Evolutionary conservation across 2,797 vertebrate species (phyloP), one percentile per base, ranked within the genome.

Genomic region (Phylloscopus collybita): DNA sequence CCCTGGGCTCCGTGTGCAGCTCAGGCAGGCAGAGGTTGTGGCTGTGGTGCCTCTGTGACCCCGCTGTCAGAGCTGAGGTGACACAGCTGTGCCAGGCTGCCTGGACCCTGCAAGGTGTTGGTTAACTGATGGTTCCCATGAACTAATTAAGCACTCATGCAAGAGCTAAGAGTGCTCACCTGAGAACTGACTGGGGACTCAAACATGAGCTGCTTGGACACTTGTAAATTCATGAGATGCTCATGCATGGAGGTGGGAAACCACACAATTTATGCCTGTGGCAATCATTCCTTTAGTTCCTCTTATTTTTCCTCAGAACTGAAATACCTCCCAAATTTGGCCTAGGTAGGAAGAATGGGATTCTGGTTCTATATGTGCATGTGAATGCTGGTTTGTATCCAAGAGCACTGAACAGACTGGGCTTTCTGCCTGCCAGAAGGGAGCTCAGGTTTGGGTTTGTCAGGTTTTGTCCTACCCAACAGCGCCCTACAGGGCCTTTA

Each of bases 1-100:
- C 3, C 17, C 21, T 29, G 50, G 67, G 66, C 11, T 1, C 32
- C 0, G 0, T 3, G n/a, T 27, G 40, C n/a, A 70, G 7, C 57
- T 59, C 34, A 26, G 34, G 34, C 15, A 36, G 56, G 56, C 44
- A 29, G 60, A 34, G 19, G 16, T 12, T 50, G 7, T 78, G 53
- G 44, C 57, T 5, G 0, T 1, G 13, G 18, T 29, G n/a, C 8
- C 45, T 32, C 27, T 51, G 18, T 79, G 38, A 9, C 8, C 7
- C 13, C 0, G 11, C 7, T 38, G 34, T 5, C 50, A 16, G 36
- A 11, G 57, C 40, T 1, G 3, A 26, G 50, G 15, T 57, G 34
- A 16, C 25, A 45, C 54, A 11, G 8, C 12, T 42, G 32, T 10
- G 22, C 12, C 42, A 44, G 67, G 8, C 40, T 32, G 14, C 50